Evolutionary conservation across 2,797 vertebrate species (phyloP), one percentile per base, ranked within the genome.

Genomic region (Emydoidea blandingii): DNA sequence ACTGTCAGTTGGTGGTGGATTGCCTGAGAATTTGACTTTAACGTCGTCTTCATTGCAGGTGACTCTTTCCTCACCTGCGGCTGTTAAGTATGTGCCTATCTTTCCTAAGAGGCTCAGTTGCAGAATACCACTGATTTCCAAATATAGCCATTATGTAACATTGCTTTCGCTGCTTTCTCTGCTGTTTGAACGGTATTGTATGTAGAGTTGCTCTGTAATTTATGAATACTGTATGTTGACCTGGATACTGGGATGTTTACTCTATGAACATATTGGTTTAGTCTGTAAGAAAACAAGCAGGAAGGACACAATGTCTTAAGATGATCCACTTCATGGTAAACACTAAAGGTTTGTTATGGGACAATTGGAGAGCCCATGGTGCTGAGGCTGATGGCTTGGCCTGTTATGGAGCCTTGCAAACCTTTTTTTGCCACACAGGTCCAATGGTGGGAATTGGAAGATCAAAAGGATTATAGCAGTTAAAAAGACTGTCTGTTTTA

Each of bases 31-130:
- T 49, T 90, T 72, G 4, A 2, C 87, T 90, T 88, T 47, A 76
- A 54, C 31, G 15, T 62, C 6, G 0, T 0, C 74, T 84, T 19
- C 16, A 80, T 4, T 54, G 16, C 50, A 44, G 68, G 87, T 74
- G 68, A 23, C 8, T 2, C 76, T 91, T 85, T 19, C 23, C 56
- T 90, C 5, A 8, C 88, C n/a, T 49, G 25, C 49, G 78, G 9
- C 4, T 92, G 23, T 50, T 41, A 31, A n/a, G 37, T 12, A 62
- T 34, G 15, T 18, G 31, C 5, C 0, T 54, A 31, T 27, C 56
- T 90, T 1, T 10, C 29, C 31, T 62, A 62, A 62, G 59, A 62
- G 15, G 31, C 59, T 15, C 59, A 62, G 31, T 34, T 62, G 31
- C 31, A 62, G 31, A 62, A 62, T 62, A 34, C 31, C 15, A 62